phyloP scores from a whole-genome alignment of 2,888 invertebrate genomes.

The Gastracanthus pulcherrimus region DNA sequence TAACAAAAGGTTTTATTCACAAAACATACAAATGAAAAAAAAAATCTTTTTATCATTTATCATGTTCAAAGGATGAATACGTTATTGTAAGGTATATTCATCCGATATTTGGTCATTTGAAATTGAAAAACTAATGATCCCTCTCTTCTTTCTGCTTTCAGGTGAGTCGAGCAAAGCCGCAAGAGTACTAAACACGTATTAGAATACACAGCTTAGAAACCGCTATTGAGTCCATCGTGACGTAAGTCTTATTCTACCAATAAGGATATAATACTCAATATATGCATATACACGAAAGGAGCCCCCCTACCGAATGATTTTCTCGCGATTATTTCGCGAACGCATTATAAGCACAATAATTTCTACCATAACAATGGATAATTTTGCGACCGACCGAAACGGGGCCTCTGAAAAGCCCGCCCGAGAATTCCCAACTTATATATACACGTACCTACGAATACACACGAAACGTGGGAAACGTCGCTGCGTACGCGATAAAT shows the following conservation, averaged over 20 bases:
- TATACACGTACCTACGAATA: background rate
- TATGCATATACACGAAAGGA: background rate
- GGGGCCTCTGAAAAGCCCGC: no score
- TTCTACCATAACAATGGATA: constrained; percentile 44
- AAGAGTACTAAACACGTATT: background rate
- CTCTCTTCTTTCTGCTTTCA: constrained; percentile 26
- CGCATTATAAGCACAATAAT: constrained; percentile 34
- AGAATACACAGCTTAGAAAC: background rate
- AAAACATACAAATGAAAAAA: background rate
- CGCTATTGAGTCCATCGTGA: constrained; percentile 32
- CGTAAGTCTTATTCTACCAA: constrained; percentile 19
- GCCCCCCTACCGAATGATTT: constrained; percentile 7
- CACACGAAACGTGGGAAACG: constrained; percentile 43
- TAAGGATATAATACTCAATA: background rate
- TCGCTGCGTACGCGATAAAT: constrained; percentile 51
- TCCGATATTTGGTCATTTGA: constrained; percentile 33
- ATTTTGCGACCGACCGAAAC: constrained; percentile 49
- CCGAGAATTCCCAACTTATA: background rate
- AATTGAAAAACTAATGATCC: constrained; percentile 28
- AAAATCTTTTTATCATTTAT: background rate
- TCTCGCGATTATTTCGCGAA: constrained; percentile 37
- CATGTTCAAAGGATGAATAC: background rate
- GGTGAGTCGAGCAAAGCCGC: constrained; percentile 29
- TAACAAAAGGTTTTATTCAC: background rate
- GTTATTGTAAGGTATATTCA: constrained; percentile 16